Percentiles rank a stretch among this genome's conserved stretches.
Evolutionary conservation across 2,888 invertebrate species (phyloP).

Genomic region (Ochropacha duplaris): DNA sequence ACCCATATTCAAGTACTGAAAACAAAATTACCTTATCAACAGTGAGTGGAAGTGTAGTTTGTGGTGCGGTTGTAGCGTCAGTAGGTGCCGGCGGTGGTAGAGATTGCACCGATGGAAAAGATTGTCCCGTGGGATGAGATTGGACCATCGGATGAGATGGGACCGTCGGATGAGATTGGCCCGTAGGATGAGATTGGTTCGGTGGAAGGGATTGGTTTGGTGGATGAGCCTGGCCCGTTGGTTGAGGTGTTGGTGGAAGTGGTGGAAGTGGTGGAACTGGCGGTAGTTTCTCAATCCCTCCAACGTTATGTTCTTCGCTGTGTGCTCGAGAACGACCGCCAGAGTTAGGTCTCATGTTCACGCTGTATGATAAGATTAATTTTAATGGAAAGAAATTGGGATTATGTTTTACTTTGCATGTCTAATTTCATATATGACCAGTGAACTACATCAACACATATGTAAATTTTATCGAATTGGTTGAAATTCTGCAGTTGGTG

Average conservation of each 20-base stretch:
- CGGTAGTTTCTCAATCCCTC: slow-evolving; percentile 16
- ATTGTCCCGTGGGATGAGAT: neutral
- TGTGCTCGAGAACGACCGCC: slow-evolving; percentile 44
- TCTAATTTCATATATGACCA: too few relatives aligned
- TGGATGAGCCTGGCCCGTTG: slow-evolving; percentile 12
- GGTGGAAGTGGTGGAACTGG: slow-evolving; percentile 20
- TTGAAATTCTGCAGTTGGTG: too few relatives aligned
- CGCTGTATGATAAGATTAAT: neutral
- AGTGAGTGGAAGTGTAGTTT: slow-evolving; percentile 65
- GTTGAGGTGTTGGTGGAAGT: slow-evolving; percentile 22
- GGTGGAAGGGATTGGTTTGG: slow-evolving; percentile 12
- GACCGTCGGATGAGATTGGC: slow-evolving; percentile 8
- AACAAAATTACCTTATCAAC: slow-evolving; percentile 66
- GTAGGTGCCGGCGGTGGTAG: slow-evolving; percentile 14
- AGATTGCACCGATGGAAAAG: neutral
- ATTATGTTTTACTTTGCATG: too few relatives aligned
- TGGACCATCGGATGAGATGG: neutral
- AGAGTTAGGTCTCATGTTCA: slow-evolving; percentile 18
- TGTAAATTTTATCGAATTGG: neutral
- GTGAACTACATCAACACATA: too few relatives aligned
- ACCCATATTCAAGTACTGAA: neutral
- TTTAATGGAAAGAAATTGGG: too few relatives aligned
- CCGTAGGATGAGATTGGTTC: slow-evolving; percentile 10
- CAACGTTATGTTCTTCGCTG: slow-evolving; percentile 53
- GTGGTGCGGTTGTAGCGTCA: slow-evolving; percentile 23